Evolutionary conservation across 30 jellyfish, hydroid and myxozoan genomes (phyloP), one percentile per base, ranked within the genome.

Genomic region (Hydractinia echinata): DNA sequence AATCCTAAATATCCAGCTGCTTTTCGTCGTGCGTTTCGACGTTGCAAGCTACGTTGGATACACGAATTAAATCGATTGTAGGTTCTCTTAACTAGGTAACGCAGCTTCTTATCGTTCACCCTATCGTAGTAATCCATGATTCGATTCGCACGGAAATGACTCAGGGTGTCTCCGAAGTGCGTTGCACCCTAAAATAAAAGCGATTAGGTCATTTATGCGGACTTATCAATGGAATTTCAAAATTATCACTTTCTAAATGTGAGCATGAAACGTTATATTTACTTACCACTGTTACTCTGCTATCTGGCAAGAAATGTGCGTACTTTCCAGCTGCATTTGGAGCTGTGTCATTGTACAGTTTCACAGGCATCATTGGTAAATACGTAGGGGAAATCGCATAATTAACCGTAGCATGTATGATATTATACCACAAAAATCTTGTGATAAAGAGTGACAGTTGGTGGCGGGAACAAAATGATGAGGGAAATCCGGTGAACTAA

Each of bases 281-380:
- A 79, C 96, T 77, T 79, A 88, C 96, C 8, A 88, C 76, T 19
- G 94, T 48, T 8, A 68, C 19, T 21, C 30, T 60, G 11, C 82
- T 82, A 51, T 76, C 74, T 11, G 96, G 44, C 44, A 30, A 30
- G 44, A 30, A 30, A 30, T 30, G 44, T 30, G 44, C 44, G 44
- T 30, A 30, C 9, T 51, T 53, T 67, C 61, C 80, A 6, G 30
- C 30, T 39, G 79, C 85, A 53, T 66, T 61, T n/a, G 55, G 62
- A 4, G 73, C 77, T 7, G 82, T 84, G 19, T 89, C 97, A 20
- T 79, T 61, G 69, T 88, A 89, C 20, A 89, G 77, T 49, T 89
- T 89, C 8, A 89, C 84, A 52, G 97, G 97, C 81, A 51, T 79
- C 16, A 55, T 82, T 60, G 97, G 97, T 15, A 87, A 19, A 54